phyloP scores from a whole-genome alignment of 30 jellyfish, hydroid and myxozoan genomes.

The Hydra vulgaris region DNA sequence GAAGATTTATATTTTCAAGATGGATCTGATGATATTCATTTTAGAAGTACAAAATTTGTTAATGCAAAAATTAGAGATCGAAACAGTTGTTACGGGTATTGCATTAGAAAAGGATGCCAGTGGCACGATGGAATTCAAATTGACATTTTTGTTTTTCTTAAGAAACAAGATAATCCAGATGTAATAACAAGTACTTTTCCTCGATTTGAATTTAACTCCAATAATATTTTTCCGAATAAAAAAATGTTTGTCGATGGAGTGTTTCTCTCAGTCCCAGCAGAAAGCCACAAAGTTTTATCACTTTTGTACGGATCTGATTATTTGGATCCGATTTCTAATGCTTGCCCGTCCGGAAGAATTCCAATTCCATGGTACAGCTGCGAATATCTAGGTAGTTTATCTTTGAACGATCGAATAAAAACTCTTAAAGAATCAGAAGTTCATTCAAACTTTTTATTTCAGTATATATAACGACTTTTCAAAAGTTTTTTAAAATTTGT shows the following conservation, averaged over 20 bases:
- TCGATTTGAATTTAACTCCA: background rate
- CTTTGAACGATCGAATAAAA: background rate
- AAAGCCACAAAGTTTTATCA: constrained; percentile 8
- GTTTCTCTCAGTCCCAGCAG: constrained; percentile 38
- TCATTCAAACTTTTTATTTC: background rate
- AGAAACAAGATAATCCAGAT: background rate
- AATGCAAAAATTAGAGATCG: constrained; percentile 56
- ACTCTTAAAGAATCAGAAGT: background rate
- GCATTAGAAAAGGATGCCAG: constrained; percentile 54
- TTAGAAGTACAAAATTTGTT: background rate
- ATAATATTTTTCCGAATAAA: constrained; percentile 55
- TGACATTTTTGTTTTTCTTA: constrained; percentile 47
- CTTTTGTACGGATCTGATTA: constrained; percentile 37
- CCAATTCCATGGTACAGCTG: constrained; percentile 86
- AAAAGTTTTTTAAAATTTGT: too few species aligned
- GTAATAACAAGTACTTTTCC: background rate
- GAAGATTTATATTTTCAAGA: constrained; percentile 59
- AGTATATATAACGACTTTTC: background rate
- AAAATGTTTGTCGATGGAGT: constrained; percentile 57
- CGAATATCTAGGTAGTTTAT: constrained; percentile 7
- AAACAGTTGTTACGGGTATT: constrained; percentile 54
- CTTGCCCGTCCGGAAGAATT: constrained; percentile 51
- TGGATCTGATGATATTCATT: constrained; percentile 45
- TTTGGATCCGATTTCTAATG: constrained; percentile 17
- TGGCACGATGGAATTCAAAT: constrained; percentile 76